These are phyloP conservation scores for Calliphora vomitoria DNA, from an alignment of 2,888 invertebrate species.

Conservation along the genomic window DNA sequence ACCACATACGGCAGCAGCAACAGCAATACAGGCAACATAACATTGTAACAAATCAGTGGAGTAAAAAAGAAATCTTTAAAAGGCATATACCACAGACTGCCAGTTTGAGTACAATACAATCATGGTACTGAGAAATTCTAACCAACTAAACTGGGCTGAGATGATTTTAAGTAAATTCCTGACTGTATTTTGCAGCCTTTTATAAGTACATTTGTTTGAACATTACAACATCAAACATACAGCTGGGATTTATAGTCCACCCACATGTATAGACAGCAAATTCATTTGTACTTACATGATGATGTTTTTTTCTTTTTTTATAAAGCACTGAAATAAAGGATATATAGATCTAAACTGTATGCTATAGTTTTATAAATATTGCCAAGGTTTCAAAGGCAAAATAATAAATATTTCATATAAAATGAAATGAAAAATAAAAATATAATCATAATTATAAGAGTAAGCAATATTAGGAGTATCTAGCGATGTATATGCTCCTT, in stretches of 20 bases:
- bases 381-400: constrained; percentile 28
- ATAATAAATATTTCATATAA: background rate
- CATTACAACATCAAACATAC: constrained; percentile 22
- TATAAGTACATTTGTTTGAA: background rate
- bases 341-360: background rate
- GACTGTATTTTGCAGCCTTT: background rate
- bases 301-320: background rate
- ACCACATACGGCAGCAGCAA: constrained; percentile 41
- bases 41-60: constrained; percentile 51
- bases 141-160: constrained; percentile 5
- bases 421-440: background rate
- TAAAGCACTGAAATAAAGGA: background rate
- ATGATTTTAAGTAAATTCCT: constrained; percentile 41
- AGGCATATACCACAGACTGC: constrained; percentile 23
- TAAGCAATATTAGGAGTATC: background rate
- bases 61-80: constrained; percentile 12
- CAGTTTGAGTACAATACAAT: constrained; percentile 10
- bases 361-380: constrained; percentile 10
- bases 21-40: constrained; percentile 25
- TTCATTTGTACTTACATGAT: background rate
- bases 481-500: background rate
- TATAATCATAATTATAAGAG: background rate
- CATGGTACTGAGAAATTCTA: constrained; percentile 2
- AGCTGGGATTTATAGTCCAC: constrained; percentile 42
- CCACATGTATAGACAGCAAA: background rate